Evolutionary conservation across 92 coral and sea anemone genomes (phyloP), one percentile per base, ranked within the genome.

Genomic region (Galaxea fascicularis): DNA sequence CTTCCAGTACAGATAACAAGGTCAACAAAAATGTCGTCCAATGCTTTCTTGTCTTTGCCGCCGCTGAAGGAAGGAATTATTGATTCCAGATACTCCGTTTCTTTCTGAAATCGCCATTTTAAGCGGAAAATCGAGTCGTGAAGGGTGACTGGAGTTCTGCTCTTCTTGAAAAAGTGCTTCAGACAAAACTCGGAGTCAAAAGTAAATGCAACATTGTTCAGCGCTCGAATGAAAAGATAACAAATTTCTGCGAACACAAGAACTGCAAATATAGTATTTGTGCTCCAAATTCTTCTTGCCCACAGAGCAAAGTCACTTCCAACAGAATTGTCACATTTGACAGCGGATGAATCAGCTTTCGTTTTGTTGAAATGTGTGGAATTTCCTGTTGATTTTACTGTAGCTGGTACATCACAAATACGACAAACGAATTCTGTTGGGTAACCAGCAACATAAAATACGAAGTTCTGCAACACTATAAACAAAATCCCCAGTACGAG

Each of bases 1-100:
- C 93, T 73, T 28, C 93, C 93, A 41, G 78, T 77, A 79, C 70
- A 83, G 20, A 90, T 90, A 21, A 86, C 70, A 75, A 90, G 83
- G n/a, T 79, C 79, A 13, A 90, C 86, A 68, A 71, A 90, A 15
- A 79, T 75, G 27, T 90, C 93, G 22, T 79, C 83, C 21, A 89
- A 67, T 4, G 28, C 58, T 44, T 30, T 79, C n/a, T 72, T 52
- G 17, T 25, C 52, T 26, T 26, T 56, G 31, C 30, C 4, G 21
- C 71, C 86, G 2, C 14, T 24, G 46, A 72, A 57, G 4, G 76
- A 51, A 58, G 28, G 26, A 78, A 86, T 78, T 52, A 86, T 17
- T 35, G 90, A 80, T 28, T 86, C 85, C 8, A 78, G 13, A 17
- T n/a, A 1, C 25, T 71, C 46, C 15, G 85, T 78, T 6, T 79